A percentile compares a stretch with the other conserved stretches of the same genome.
Conservation (phyloP, 2,113 vertebrate genomes). For the Pao palembangensis region DNA sequence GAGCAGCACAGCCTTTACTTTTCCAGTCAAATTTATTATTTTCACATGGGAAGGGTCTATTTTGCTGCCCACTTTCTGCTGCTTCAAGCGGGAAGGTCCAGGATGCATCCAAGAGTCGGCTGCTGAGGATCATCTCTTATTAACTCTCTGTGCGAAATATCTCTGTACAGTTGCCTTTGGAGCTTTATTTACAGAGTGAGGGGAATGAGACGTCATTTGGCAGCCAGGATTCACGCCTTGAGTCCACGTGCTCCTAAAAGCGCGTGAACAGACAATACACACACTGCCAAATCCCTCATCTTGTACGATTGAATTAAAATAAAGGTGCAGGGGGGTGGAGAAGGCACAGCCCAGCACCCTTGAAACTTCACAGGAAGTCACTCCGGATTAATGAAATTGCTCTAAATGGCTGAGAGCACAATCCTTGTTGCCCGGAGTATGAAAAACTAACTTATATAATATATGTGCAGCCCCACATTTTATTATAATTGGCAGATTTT, state of each 20-base stretch:
- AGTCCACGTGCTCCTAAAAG: background rate
- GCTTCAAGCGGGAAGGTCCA: slow-evolving; percentile 18
- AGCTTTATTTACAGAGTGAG: slow-evolving; percentile 3
- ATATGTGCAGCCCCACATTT: too few species aligned
- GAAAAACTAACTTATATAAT: too few species aligned
- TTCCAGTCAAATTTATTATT: slow-evolving; percentile 11
- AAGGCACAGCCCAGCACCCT: background rate
- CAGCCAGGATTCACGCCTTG: slow-evolving; percentile 14
- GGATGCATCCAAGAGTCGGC: slow-evolving; percentile 13
- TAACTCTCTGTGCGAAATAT: slow-evolving; percentile 17
- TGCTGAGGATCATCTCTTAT: slow-evolving; percentile 9
- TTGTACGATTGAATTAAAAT: background rate
- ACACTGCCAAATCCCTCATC: background rate
- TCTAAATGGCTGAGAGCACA: background rate
- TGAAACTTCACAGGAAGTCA: background rate
- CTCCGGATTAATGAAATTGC: background rate
- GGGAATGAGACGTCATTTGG: slow-evolving; percentile 10
- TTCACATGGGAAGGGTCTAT: background rate
- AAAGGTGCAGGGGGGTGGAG: background rate
- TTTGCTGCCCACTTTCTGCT: slow-evolving; percentile 8
- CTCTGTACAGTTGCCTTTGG: background rate
- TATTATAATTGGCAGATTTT: slow-evolving; percentile 1
- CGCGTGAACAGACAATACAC: background rate
- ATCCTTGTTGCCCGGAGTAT: too few species aligned
- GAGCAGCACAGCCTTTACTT: background rate